These are phyloP conservation scores for Odontothrips loti DNA, from an alignment of 2,888 invertebrate genomes.

Conservation along the genomic window DNA sequence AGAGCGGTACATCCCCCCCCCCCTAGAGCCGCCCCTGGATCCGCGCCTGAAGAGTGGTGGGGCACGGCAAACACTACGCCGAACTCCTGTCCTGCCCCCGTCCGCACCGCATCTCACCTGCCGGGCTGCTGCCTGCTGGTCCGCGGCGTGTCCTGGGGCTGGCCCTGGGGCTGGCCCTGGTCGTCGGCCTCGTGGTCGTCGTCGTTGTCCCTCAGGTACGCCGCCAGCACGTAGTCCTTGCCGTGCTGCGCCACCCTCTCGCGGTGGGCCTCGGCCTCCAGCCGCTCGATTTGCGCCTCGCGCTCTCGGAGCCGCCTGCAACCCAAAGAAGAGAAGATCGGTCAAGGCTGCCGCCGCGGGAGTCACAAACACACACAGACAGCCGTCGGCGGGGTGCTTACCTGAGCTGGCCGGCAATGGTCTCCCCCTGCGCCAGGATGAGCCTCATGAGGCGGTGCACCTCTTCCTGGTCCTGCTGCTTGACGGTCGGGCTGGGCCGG, in stretches of 20 bases:
- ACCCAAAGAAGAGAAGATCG: background rate
- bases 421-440: constrained; percentile 58
- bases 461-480: constrained; percentile 29
- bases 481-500: constrained; percentile 16
- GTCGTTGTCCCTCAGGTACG: constrained; percentile 55
- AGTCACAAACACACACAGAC: background rate
- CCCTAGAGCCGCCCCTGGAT: too few relatives aligned
- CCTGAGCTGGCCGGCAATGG: constrained; percentile 51
- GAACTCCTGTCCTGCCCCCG: too few relatives aligned
- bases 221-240: constrained; percentile 73
- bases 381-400: constrained; percentile 41
- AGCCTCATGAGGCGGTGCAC: constrained; percentile 49
- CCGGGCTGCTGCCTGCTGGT: constrained; percentile 23
- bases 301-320: constrained; percentile 55
- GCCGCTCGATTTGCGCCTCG: constrained; percentile 71
- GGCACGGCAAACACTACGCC: too few relatives aligned
- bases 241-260: constrained; percentile 69
- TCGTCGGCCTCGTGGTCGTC: constrained; percentile 23
- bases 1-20: too few relatives aligned
- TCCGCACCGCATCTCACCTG: background rate
- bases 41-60: too few relatives aligned
- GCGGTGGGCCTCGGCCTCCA: constrained; percentile 73
- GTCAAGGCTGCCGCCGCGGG: background rate
- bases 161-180: background rate
- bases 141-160: background rate